Base-by-base conservation (phyloP, 1,140 invertebrate species). In the Zaprionus davidi region DNA sequence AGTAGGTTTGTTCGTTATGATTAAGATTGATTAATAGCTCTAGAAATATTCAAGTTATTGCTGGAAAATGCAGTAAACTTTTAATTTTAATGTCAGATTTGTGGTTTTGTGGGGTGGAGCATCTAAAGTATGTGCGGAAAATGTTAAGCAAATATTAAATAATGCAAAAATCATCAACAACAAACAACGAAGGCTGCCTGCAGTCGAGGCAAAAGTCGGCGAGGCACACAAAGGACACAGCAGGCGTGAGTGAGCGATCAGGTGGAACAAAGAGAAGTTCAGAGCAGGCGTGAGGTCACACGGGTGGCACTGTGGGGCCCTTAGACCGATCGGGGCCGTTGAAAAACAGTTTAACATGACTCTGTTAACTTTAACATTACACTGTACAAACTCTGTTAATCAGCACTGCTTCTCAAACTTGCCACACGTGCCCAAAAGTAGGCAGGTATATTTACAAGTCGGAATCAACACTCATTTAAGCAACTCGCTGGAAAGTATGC, bases 401-500 rank as follows among this genome's bases (percentile, higher is more conserved):
- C 9, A 11, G 9, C 7, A 62, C 9, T 46, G 57, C 28, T 11
- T 12, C 0, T 22, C 11, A 74, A 63, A 69, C 71, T 36, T 9
- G 13, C 26, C 28, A 1, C 1, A 2, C 2, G 1, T 22, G 12
- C 53, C 57, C 12, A 13, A 59, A 73, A 69, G 68, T 81, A 79
- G 56, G 72, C 81, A 53, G 7, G 11, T 46, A 1, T 31, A 15
- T 65, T 62, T 34, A 3, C 6, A 2, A 22, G 20, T 11, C 22
- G 0, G 51, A 57, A 3, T 13, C 6, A 0, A 1, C 9, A 26
- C 5, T 1, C 4, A n/a, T 5, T 28, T 70, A 4, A n/a, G 11
- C 2, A 1, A 26, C 0, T 2, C 12, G 51, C 77, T 13, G 1
- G 63, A 69, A 69, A 79, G 64, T 72, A 76, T 67, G 74, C 74